phyloP scores from a whole-genome alignment of 30 jellyfish, hydroid and myxozoan species.

The Catostylus mosaicus region DNA sequence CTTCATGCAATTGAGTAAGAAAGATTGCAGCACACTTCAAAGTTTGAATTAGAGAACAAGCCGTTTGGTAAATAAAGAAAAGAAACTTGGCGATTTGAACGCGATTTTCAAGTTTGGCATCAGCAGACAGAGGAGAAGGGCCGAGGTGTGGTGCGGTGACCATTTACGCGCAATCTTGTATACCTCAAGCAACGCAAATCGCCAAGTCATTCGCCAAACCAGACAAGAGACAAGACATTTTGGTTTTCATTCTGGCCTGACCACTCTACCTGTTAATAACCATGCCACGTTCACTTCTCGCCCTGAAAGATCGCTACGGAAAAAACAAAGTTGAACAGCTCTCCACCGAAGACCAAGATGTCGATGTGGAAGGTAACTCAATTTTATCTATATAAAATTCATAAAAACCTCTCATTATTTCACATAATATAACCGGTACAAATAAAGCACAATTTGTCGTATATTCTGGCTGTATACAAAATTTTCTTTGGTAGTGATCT shows the following conservation, averaged over 20 bases:
- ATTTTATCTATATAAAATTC: too few species aligned
- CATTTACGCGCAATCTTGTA: conserved; percentile 5
- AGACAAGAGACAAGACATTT: conserved; percentile 2
- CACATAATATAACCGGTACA: too few species aligned
- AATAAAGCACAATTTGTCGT: too few species aligned
- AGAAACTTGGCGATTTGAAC: not conserved
- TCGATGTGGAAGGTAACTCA: conserved; percentile 40
- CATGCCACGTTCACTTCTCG: conserved; percentile 58
- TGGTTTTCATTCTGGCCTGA: conserved; percentile 22
- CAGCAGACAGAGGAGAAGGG: not conserved
- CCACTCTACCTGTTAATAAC: not conserved
- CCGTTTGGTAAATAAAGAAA: not conserved
- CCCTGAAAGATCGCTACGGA: conserved; percentile 49
- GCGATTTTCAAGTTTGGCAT: not conserved
- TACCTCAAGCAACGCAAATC: conserved; percentile 14
- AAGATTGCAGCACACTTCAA: not conserved
- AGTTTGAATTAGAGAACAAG: not conserved
- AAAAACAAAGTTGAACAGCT: conserved; percentile 9
- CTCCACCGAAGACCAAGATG: conserved; percentile 41
- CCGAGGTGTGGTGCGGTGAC: not conserved
- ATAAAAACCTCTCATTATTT: too few species aligned
- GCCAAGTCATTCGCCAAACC: conserved; percentile 18
- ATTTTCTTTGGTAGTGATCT: too few species aligned
- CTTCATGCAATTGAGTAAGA: not conserved
- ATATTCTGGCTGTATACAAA: too few species aligned